Evolutionary conservation across 2,888 invertebrate genomes (phyloP), one percentile per base, ranked within the genome.

Genomic region (Campaea margaritaria): DNA sequence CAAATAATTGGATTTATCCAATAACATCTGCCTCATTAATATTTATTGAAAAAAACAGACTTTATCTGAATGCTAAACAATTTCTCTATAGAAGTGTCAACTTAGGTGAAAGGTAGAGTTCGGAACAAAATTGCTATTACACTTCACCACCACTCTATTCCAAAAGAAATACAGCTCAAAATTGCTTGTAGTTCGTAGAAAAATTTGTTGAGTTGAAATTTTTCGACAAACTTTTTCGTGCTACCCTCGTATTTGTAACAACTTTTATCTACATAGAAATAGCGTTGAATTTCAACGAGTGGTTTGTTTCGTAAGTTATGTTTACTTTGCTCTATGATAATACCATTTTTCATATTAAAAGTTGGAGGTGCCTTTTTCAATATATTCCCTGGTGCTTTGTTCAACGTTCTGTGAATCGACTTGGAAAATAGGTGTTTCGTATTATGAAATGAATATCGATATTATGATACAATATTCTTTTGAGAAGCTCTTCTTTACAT

Each of bases 261-360:
- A 47, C 11, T 28, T 28, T 39, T 54, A 44, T 43, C n/a, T 7
- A 13, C 15, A 39, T 10, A 14, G 13, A 28, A 2, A 16, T 28
- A 38, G 36, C 28, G 42, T 42, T 46, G 15, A 47, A 31, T 53
- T 38, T 36, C 4, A 16, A 9, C 12, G n/a, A 28, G 38, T 45
- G 48, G 31, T 15, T 42, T 34, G 3, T 42, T 15, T 15, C 8
- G 34, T 12, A 12, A 14, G 27, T 48, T 56, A 44, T 72, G 76
- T 74, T 67, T 68, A 68, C 76, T 83, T 58, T 49, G 53, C 53
- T 84, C 85, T 65, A 88, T 86, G 85, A 89, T 91, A 91, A 91
- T 91, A 83, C 83, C 85, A 90, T 91, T 91, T 91, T 91, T 91
- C 91, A 87, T 86, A 91, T 91, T 91, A 91, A 91, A 90, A 91